Evolutionary conservation across 2,888 invertebrate genomes (phyloP).

Genomic region (Exephanes ischioxanthus): DNA sequence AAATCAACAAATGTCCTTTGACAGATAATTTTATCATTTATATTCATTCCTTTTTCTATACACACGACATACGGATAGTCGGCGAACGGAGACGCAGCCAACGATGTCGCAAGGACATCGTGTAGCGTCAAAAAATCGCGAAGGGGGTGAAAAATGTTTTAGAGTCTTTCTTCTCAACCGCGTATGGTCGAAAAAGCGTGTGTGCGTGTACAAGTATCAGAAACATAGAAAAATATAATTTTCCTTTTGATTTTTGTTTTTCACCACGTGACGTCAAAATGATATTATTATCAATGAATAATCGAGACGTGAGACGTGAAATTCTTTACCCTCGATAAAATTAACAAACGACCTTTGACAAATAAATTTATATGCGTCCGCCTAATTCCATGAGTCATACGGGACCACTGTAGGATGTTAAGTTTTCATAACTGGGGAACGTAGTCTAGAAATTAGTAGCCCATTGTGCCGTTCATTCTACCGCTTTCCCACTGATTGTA

Average conservation of each 20-base stretch:
- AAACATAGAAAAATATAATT: too few species aligned
- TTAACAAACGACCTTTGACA: background rate
- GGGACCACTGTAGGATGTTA: background rate
- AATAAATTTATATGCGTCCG: background rate
- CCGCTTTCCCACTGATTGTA: constrained; percentile 60
- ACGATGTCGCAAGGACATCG: constrained; percentile 23
- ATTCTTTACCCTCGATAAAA: background rate
- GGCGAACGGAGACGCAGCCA: constrained; percentile 56
- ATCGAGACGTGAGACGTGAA: background rate
- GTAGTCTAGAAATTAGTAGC: constrained; percentile 59
- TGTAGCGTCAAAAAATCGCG: too few species aligned
- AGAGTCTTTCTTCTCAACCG: constrained; percentile 39
- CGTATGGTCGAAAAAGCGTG: background rate
- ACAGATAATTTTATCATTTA: too few species aligned
- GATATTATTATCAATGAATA: too few species aligned
- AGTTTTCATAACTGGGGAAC: constrained; percentile 27
- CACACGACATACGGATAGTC: constrained; percentile 38
- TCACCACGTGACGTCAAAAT: too few species aligned
- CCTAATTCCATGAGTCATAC: constrained; percentile 38
- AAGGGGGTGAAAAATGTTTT: background rate
- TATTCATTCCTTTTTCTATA: constrained; percentile 61
- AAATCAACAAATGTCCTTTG: too few species aligned
- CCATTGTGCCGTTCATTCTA: constrained; percentile 52
- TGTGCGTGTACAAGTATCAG: too few species aligned
- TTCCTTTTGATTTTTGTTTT: too few species aligned